These are phyloP conservation scores for Zonotrichia leucophrys DNA, from an alignment of 2,113 vertebrate genomes.

Conservation along the genomic window DNA sequence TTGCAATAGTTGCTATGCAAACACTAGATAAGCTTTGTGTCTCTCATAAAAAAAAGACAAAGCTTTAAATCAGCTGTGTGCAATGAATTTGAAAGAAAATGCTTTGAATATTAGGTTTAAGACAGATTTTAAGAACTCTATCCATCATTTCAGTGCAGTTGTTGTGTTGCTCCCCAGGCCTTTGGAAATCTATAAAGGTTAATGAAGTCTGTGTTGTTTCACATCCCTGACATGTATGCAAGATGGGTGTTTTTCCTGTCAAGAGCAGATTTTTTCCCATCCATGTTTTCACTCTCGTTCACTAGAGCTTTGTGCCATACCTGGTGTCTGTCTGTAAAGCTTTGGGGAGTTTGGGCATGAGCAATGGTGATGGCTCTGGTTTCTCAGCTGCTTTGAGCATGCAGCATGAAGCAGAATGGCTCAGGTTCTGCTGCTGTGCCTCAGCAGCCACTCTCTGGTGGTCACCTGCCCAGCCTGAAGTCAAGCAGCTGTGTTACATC, in stretches of 20 bases:
- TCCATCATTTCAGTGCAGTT: not conserved
- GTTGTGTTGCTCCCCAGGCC: not conserved
- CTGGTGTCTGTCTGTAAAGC: rapidly evolving
- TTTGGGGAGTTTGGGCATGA: not conserved
- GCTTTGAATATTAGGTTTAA: not conserved
- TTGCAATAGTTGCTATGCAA: not conserved
- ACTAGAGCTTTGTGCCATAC: not conserved
- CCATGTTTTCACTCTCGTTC: not conserved
- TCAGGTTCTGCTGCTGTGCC: not conserved
- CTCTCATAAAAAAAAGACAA: not conserved
- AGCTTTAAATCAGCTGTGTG: not conserved
- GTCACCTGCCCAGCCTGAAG: not conserved
- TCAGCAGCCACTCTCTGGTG: not conserved
- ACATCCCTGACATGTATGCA: not conserved
- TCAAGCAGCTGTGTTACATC: not conserved
- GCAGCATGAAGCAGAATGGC: not conserved
- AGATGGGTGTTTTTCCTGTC: not conserved
- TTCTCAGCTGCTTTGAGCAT: not conserved
- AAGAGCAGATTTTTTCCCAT: not conserved
- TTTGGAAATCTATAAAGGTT: not conserved
- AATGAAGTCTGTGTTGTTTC: not conserved
- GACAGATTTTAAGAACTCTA: not conserved
- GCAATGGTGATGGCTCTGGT: not conserved
- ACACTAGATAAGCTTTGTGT: not conserved
- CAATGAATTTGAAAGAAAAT: not conserved